Base-by-base conservation (phyloP, 2,888 invertebrate genomes). In the Neoaliturus tenellus region DNA sequence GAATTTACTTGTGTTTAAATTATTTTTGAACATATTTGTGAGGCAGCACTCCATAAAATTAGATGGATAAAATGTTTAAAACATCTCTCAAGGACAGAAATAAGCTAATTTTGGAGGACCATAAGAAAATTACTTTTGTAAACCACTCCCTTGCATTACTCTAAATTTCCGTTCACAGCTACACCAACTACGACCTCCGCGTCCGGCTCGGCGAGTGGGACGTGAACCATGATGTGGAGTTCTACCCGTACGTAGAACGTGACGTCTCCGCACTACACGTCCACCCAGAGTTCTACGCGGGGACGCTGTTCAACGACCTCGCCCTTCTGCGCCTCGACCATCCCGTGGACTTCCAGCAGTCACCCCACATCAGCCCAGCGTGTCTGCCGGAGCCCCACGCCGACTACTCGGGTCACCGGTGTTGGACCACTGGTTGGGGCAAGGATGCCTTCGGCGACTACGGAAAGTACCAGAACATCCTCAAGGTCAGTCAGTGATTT, bases 371-470 rank as follows among this genome's bases (percentile, higher is more conserved):
- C 87, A 96, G 96, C 85, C 97, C 98, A 14, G 98, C 98, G 81
- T 99, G 98, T 90, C 91, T 98, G 85, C 98, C 98, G 0, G 95
- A 95, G 86, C 95, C 95, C 87, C 94, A 93, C 87, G 95, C 96
- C n/a, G 96, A 96, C 88, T 97, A 96, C 89, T 93, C 94, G 23
- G 95, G 93, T 51, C 87, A 87, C 71, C 93, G 98, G 85, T 99
- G 99, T 91, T 98, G 97, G 96, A 98, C 98, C 1, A 97, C 98
- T 14, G 98, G 98, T 17, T 99, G 99, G 98, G 98, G 98, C 85
- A 98, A 99, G 91, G 97, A 98, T 89, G 97, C 98, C 10, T 99
- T 98, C 88, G 98, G 98, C 0, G 96, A 97, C 89, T 95, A 94
- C 89, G 97, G 98, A 89, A 97, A 97, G 90, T 98, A 98, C 90